phyloP scores from a whole-genome alignment of 2,888 invertebrate species.

The Crepidodera aurea region DNA sequence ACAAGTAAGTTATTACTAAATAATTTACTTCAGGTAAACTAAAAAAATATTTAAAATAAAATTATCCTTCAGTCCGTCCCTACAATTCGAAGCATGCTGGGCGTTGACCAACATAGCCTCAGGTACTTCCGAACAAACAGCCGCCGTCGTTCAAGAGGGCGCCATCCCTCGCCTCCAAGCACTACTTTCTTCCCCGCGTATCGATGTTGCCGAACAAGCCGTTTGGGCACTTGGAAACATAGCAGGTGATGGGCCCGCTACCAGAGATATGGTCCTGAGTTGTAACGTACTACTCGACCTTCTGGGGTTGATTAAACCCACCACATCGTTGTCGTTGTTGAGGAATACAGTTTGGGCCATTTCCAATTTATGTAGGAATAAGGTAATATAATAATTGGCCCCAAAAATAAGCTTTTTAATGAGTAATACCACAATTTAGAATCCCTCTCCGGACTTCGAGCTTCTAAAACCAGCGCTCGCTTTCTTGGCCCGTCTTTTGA shows the following conservation, averaged over 20 bases:
- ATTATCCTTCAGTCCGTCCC: slow-evolving; percentile 71
- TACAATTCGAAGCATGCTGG: slow-evolving; percentile 98
- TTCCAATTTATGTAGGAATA: slow-evolving; percentile 93
- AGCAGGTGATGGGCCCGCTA: slow-evolving; percentile 85
- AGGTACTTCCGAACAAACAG: slow-evolving; percentile 90
- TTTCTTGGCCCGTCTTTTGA: slow-evolving; percentile 76
- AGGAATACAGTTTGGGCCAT: slow-evolving; percentile 93
- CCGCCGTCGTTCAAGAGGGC: slow-evolving; percentile 84
- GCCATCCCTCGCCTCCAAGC: slow-evolving; percentile 84
- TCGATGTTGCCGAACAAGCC: slow-evolving; percentile 87
- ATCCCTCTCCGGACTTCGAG: slow-evolving; percentile 85
- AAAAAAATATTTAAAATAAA: no score
- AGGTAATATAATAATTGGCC: no score
- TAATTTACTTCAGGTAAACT: no score
- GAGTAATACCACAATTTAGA: no score
- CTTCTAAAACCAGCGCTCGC: slow-evolving; percentile 79
- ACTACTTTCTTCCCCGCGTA: slow-evolving; percentile 72
- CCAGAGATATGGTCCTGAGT: slow-evolving; percentile 83
- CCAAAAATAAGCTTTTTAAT: no score
- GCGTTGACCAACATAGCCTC: slow-evolving; percentile 97
- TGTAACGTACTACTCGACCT: slow-evolving; percentile 77
- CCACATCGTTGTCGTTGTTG: slow-evolving; percentile 68
- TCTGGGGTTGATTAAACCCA: slow-evolving; percentile 70
- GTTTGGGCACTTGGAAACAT: slow-evolving; percentile 99
- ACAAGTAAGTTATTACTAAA: no score